A percentile compares a stretch with the other conserved stretches of the same genome.
Conservation (phyloP, 2,888 invertebrate species). For the Lordiphosa andalusiaca region DNA sequence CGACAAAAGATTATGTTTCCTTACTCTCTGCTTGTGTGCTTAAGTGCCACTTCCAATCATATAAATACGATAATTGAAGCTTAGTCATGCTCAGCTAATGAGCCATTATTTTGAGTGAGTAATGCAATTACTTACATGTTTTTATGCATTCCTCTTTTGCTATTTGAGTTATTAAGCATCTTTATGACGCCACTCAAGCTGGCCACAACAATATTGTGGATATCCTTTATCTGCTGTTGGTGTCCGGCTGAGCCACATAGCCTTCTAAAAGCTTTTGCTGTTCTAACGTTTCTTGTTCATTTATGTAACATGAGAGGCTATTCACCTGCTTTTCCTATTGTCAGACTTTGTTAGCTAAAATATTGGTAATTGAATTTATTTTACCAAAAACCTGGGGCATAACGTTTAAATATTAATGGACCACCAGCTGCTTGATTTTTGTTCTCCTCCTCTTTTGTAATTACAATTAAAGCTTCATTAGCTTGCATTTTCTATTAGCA, state of each 20-base stretch:
- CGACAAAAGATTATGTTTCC: background rate
- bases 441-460: constrained; percentile 19
- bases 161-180: constrained; percentile 1
- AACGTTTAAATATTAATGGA: background rate
- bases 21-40: constrained; percentile 4
- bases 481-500: constrained; percentile 33
- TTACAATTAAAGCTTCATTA: constrained; percentile 44
- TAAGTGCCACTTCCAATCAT: background rate
- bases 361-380: constrained; percentile 30
- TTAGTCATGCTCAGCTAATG: constrained; percentile 15
- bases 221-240: background rate
- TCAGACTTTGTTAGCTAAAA: constrained; percentile 27
- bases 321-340: constrained; percentile 7
- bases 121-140: constrained; percentile 50
- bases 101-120: constrained; percentile 39
- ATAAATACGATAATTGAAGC: background rate
- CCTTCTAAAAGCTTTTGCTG: too few relatives aligned
- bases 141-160: constrained; percentile 11
- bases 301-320: too few relatives aligned
- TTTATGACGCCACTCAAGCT: background rate
- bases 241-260: too few relatives aligned
- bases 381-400: background rate
- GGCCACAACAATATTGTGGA: background rate
- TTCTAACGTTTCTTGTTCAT: too few relatives aligned
- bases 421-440: background rate